Evolutionary conservation across 2,888 invertebrate genomes (phyloP).

Genomic region (Hirtodrosophila cameraria): DNA sequence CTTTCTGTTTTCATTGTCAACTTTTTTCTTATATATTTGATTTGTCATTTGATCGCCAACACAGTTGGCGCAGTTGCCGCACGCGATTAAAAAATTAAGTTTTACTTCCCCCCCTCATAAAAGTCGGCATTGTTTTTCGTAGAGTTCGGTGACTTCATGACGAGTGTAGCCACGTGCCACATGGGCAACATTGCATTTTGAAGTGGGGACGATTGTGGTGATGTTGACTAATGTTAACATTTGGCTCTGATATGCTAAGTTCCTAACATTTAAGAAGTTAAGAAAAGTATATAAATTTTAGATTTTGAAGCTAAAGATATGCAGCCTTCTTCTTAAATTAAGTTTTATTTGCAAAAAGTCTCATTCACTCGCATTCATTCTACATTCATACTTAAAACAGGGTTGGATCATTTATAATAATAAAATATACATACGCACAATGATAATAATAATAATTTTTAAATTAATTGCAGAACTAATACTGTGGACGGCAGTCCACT

Average conservation of each 20-base stretch:
- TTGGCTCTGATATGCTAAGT: constrained; percentile 5
- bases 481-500: no score
- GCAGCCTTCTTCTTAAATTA: no score
- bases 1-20: constrained; percentile 50
- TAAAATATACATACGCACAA: no score
- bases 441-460: no score
- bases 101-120: constrained; percentile 21
- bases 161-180: constrained; percentile 57
- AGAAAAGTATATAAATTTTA: no score
- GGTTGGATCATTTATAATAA: no score
- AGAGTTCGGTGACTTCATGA: constrained; percentile 67
- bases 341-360: no score
- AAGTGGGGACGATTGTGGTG: constrained; percentile 21
- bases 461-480: no score
- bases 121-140: constrained; percentile 43
- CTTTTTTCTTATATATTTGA: constrained; percentile 70
- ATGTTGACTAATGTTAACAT: constrained; percentile 44
- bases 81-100: constrained; percentile 75
- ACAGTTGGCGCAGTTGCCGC: constrained; percentile 57
- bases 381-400: no score
- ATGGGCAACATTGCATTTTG: neutral
- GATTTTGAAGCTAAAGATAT: no score
- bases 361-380: no score
- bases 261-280: constrained; percentile 14
- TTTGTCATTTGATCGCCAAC: constrained; percentile 79